These are phyloP conservation scores for Megaptera novaeangliae DNA, from an alignment of 2,113 vertebrate species.

Conservation along the genomic window DNA sequence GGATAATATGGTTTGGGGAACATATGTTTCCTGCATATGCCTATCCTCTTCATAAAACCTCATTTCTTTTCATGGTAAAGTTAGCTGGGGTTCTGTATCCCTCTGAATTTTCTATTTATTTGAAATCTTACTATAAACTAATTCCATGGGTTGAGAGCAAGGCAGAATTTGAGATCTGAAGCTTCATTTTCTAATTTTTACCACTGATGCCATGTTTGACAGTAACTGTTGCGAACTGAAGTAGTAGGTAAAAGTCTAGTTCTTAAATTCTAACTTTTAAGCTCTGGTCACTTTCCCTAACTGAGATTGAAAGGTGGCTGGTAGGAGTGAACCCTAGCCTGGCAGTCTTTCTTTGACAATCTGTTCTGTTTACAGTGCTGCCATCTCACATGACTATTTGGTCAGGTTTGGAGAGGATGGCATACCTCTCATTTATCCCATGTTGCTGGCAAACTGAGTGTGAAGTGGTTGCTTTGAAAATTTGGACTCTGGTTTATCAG, in stretches of 20 bases:
- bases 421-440: neutral
- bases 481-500: neutral
- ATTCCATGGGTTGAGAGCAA: neutral
- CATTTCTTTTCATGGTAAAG: neutral
- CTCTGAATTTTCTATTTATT: neutral
- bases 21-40: neutral
- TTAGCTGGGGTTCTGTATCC: neutral
- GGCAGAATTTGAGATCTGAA: neutral
- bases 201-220: neutral
- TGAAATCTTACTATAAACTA: constrained; percentile 1
- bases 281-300: neutral
- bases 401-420: neutral
- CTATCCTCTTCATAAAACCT: neutral
- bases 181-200: neutral
- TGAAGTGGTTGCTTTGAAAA: neutral
- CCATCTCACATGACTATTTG: neutral
- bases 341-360: neutral
- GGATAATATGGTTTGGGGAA: neutral
- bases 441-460: neutral
- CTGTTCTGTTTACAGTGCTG: neutral
- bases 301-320: neutral
- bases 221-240: neutral
- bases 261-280: neutral
- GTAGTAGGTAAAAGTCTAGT: neutral
- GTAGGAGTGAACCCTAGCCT: neutral